Evolutionary conservation across 2,113 vertebrate genomes (phyloP), one percentile per base, ranked within the genome.

Genomic region (Apistogramma diplotaenia): DNA sequence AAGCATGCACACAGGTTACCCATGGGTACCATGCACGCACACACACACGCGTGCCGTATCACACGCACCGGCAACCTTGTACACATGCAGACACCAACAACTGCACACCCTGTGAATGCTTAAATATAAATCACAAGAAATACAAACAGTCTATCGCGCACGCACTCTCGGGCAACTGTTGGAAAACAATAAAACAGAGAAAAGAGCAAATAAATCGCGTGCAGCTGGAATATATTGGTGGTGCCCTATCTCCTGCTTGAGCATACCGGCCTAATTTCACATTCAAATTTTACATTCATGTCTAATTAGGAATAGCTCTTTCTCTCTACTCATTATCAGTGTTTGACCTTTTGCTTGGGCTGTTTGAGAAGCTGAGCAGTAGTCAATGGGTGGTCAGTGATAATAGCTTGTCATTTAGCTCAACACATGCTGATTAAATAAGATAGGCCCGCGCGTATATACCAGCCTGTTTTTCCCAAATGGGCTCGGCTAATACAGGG

Each of bases 391-490:
- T 85, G 85, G 88, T 77, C 61, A 18, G 79, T 75, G 91, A 93
- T 93, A 94, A 93, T 92, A 82, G 88, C 89, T 75, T 57, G 79
- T 93, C 89, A 91, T 94, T 94, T 93, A 91, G 85, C 84, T 89
- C 81, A 76, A 75, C 84, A 86, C 86, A 77, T 75, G 84, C 94
- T 95, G 95, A 95, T 93, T 93, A 94, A 95, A 95, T 94, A 95
- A 94, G 95, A 95, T 95, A 94, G 76, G 79, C 31, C 49, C 43
- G 8, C 46, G 16, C 23, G 37, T 83, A 73, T 33, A 56, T 43
- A 58, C 10, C 27, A 40, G 75, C 46, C 76, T 80, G 71, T 89
- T 87, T 84, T 91, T 89, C 60, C 74, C 86, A 59, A 31, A 77
- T 27, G 75, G 65, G 35, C 58, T 77, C 6, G 12, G 72, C 79